Conservation (phyloP, 1,140 invertebrate genomes). For the Solen grandis region DNA sequence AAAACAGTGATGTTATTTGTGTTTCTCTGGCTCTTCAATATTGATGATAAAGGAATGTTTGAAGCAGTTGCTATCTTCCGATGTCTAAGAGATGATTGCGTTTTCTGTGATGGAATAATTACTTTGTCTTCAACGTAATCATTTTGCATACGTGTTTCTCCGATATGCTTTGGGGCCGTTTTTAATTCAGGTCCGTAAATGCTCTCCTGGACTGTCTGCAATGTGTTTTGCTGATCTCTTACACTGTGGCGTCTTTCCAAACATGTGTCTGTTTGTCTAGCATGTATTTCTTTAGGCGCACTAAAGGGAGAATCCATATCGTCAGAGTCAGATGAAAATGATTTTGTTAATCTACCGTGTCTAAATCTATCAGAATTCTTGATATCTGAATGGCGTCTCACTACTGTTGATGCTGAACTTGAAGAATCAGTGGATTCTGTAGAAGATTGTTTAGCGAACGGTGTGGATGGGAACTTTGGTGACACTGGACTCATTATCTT, state of each 20-base stretch:
- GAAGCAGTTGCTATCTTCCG: no score
- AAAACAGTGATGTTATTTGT: background rate
- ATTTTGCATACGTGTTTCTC: background rate
- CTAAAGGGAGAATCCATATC: background rate
- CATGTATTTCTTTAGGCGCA: background rate
- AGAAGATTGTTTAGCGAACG: background rate
- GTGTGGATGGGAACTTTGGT: conserved; percentile 21
- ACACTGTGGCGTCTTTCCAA: background rate
- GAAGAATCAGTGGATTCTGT: background rate
- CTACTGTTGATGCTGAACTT: background rate
- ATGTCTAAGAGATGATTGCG: no score
- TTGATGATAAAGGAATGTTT: background rate
- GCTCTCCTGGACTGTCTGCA: no score
- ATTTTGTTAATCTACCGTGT: conserved; percentile 32
- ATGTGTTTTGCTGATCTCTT: no score
- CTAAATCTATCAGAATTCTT: background rate
- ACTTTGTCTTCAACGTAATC: no score
- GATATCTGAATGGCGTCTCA: conserved; percentile 1
- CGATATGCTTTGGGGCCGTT: background rate
- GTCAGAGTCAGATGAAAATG: conserved; percentile 45
- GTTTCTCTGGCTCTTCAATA: background rate
- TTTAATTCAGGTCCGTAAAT: no score
- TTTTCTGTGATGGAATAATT: no score
- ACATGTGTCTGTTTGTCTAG: background rate
- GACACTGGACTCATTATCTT: conserved; percentile 30